Percentiles rank a stretch among this genome's conserved stretches.
Evolutionary conservation across 2,113 vertebrate species (phyloP).

Genomic region (Saccopteryx bilineata): DNA sequence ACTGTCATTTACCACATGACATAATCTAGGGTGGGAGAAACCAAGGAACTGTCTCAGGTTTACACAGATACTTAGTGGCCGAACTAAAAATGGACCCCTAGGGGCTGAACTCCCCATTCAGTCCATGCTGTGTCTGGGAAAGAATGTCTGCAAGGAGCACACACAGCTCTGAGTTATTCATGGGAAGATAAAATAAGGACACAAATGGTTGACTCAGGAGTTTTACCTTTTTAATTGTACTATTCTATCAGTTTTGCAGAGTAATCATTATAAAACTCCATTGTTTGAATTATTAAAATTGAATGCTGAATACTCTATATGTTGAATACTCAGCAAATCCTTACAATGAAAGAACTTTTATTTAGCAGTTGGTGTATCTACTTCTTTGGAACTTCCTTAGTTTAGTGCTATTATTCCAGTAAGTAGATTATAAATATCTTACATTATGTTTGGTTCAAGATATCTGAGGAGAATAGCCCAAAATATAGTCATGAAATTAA

Average conservation of each 20-base stretch:
- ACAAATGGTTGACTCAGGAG: neutral
- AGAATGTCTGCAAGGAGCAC: neutral
- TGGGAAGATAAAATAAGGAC: neutral
- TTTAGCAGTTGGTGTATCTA: neutral
- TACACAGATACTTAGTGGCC: neutral
- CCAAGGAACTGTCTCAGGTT: neutral
- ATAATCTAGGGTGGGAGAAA: neutral
- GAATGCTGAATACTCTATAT: neutral
- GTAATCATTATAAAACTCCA: neutral
- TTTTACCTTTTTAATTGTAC: neutral
- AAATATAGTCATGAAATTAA: conserved; percentile 7
- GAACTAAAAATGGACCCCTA: neutral
- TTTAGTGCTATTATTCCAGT: neutral
- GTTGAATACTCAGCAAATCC: neutral
- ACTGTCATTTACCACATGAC: neutral
- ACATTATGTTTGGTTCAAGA: neutral
- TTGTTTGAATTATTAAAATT: neutral
- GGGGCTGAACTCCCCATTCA: neutral
- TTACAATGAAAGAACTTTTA: neutral
- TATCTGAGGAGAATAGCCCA: neutral
- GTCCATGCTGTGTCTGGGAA: fast-evolving
- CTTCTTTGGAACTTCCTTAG: neutral
- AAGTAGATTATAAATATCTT: conserved; percentile 49
- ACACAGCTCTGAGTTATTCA: neutral
- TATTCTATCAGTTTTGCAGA: neutral